Conservation (phyloP, 2,888 invertebrate species). For the Andrena trimmerana region DNA sequence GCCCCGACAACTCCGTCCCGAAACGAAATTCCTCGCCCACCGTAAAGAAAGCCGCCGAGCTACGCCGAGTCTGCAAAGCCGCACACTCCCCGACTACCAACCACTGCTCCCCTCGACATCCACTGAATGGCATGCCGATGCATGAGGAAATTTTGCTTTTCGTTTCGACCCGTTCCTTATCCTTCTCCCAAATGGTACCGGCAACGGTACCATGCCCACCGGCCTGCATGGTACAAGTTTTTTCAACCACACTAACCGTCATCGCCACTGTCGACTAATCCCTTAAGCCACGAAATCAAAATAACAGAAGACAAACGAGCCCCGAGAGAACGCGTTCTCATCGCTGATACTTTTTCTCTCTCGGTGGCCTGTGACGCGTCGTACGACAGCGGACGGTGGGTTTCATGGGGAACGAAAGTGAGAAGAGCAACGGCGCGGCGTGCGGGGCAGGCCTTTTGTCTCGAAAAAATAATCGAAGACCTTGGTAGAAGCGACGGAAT, state of each 20-base stretch:
- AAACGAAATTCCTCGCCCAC: constrained; percentile 23
- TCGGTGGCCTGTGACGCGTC: constrained; percentile 9
- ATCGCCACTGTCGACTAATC: constrained; percentile 15
- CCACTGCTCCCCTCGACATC: constrained; percentile 40
- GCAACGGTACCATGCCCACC: constrained; percentile 19
- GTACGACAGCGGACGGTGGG: constrained; percentile 15
- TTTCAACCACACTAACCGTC: constrained; percentile 38
- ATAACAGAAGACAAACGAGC: background rate
- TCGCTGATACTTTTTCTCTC: background rate
- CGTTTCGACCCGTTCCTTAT: constrained; percentile 52
- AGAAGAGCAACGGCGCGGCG: background rate
- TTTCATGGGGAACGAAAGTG: background rate
- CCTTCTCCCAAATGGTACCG: constrained; percentile 19
- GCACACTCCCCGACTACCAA: constrained; percentile 24
- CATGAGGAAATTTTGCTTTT: constrained; percentile 78
- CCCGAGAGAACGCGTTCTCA: constrained; percentile 16
- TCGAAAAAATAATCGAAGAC: constrained; percentile 57
- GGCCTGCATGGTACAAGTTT: constrained; percentile 65
- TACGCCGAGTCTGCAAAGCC: constrained; percentile 72
- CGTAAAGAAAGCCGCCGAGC: constrained; percentile 61
- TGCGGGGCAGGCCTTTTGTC: constrained; percentile 30
- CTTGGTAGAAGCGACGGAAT: constrained; percentile 48
- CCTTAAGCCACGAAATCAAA: background rate
- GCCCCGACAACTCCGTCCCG: constrained; percentile 43
- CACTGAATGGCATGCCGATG: constrained; percentile 84